Evolutionary conservation across 1,140 invertebrate genomes (phyloP), one percentile per base, ranked within the genome.

Genomic region (Drosophila arizonae): DNA sequence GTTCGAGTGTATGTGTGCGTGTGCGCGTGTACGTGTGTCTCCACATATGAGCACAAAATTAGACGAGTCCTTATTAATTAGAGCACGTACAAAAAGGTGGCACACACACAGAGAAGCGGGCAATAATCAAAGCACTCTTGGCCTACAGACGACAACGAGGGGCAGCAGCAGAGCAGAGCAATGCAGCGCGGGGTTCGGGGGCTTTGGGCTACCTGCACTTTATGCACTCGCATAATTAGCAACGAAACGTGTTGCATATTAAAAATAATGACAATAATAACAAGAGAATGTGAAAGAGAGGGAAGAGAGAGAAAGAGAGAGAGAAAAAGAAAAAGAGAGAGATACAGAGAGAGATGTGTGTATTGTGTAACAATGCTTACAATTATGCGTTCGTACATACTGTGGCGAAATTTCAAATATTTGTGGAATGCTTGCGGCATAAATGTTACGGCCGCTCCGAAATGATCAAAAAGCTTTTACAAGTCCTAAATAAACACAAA

Each of bases 221-320:
- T 46, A 43, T 71, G 70, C 70, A 72, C 64, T 58, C 64, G 64
- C 62, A 66, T 52, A 72, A 72, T 72, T 58, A 65, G 62, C 62
- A 58, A 15, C 46, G 64, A 21, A 66, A 72, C 54, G 62, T 72
- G 62, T 58, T 39, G 54, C 62, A 72, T 52, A 43, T 52, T 66
- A 66, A 66, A 39, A 66, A 43, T 52, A 11, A 5, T 11, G 8
- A 15, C 17, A 56, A 13, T 39, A 39, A 39, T 39, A 58, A 51
- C 5, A 41, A 17, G 1, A 21, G 1, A 1, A 5, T 11, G 21
- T 13, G 30, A 26, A 36, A 15, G 43, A 15, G 43, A 15, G 4
- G 13, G 10, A 46, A 17, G 28, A 26, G 54, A n/a, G 43, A n/a
- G 43, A n/a, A 1, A 26, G 1, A 11, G 1, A 1, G 6, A 15